A percentile compares a stretch with the other conserved stretches of the same genome.
phyloP scores from a whole-genome alignment of 2,797 vertebrate species.

The Sebastes jordani region DNA sequence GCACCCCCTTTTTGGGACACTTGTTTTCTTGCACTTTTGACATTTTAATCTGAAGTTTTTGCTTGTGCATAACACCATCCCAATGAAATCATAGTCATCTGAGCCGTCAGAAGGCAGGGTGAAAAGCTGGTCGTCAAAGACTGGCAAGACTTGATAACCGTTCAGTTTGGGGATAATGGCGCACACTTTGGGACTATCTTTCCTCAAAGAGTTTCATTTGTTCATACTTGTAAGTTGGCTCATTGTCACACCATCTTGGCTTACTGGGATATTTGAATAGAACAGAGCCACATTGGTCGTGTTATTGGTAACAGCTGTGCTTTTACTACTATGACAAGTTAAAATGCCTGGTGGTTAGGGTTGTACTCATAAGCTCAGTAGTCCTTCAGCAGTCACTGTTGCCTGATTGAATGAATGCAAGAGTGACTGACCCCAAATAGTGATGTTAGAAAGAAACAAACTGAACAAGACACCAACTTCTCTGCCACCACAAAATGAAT shows the following conservation, averaged over 20 bases:
- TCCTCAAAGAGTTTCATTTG: neutral
- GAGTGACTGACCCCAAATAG: neutral
- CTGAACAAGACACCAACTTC: neutral
- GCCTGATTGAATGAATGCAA: neutral
- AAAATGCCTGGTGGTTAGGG: neutral
- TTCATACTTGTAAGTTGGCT: neutral
- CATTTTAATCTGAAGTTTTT: neutral
- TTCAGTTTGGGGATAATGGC: neutral
- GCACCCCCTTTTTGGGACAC: neutral
- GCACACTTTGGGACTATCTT: neutral
- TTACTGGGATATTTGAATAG: neutral
- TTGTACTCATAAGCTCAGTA: neutral
- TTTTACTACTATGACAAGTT: neutral
- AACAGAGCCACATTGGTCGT: neutral
- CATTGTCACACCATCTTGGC: neutral
- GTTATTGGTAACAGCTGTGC: neutral
- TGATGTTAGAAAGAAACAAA: neutral
- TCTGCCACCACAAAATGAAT: neutral
- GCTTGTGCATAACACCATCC: neutral
- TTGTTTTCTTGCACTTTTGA: neutral
- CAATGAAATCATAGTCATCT: neutral
- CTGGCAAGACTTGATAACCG: neutral
- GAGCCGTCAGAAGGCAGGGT: neutral
- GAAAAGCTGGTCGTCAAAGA: neutral
- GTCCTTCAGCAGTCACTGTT: neutral